Evolutionary conservation across 2,113 vertebrate genomes (phyloP).

Genomic region (Psammodynastes pulverulentus): DNA sequence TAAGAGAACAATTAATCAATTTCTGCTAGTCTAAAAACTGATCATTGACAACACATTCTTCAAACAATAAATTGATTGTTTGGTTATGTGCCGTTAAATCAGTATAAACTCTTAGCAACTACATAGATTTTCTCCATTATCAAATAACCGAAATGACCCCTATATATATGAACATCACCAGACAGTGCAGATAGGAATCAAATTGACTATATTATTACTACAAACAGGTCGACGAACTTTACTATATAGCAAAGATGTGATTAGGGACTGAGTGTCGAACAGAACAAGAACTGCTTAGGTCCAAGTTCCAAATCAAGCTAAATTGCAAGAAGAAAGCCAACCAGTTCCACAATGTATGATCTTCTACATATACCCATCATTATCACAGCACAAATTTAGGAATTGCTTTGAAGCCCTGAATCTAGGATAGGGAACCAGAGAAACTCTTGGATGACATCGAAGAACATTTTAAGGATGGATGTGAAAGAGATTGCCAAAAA

Average conservation of each 20-base stretch:
- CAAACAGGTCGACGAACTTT: background rate
- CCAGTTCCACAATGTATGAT: background rate
- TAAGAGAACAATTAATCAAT: background rate
- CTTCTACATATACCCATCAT: background rate
- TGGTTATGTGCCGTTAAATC: background rate
- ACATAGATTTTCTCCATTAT: background rate
- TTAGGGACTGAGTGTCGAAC: background rate
- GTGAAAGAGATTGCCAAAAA: background rate
- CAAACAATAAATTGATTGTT: background rate
- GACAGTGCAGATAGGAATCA: background rate
- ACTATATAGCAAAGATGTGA: background rate
- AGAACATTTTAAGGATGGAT: background rate
- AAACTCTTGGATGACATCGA: background rate
- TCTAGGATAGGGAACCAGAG: background rate
- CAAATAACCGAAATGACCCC: background rate
- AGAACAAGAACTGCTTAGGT: background rate
- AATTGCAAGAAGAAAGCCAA: background rate
- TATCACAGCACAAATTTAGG: background rate
- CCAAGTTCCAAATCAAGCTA: background rate
- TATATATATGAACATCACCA: background rate
- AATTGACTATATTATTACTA: background rate
- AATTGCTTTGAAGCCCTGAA: background rate
- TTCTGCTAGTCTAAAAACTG: background rate
- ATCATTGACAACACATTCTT: background rate
- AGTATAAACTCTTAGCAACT: background rate